phyloP scores from a whole-genome alignment of 2,797 vertebrate species.

The Meda fulgida region DNA sequence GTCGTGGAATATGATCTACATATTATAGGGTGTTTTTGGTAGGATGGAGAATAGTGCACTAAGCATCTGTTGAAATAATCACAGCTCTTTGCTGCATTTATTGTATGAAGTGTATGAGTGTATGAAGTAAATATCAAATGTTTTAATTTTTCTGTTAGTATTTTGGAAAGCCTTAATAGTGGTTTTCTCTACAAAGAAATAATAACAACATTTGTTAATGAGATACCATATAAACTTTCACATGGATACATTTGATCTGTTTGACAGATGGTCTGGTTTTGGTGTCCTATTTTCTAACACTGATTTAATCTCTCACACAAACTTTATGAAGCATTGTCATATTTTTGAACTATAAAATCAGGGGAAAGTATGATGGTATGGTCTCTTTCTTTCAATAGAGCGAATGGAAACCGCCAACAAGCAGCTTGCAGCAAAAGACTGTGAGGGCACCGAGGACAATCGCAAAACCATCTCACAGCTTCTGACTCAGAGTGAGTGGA shows the following conservation, averaged over 20 bases:
- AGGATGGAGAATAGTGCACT: neutral
- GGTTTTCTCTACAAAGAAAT: slow-evolving; percentile 14
- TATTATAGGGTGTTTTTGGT: slow-evolving; percentile 1
- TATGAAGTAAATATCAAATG: neutral
- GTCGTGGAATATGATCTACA: slow-evolving; percentile 19
- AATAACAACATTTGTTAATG: slow-evolving; percentile 12
- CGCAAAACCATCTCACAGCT: slow-evolving; percentile 97
- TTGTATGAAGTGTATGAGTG: too few relatives aligned
- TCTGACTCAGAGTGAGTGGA: slow-evolving; percentile 91
- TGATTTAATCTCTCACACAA: slow-evolving; percentile 19
- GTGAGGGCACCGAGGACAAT: slow-evolving; percentile 94
- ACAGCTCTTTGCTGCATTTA: slow-evolving; percentile 26
- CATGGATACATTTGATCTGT: neutral
- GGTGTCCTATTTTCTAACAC: neutral
- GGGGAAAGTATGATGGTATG: neutral
- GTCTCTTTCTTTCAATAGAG: slow-evolving; percentile 73
- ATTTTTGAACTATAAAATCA: slow-evolving; percentile 1
- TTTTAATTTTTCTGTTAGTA: slow-evolving; percentile 4
- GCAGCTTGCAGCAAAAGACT: slow-evolving; percentile 94
- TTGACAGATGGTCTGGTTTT: slow-evolving; percentile 7
- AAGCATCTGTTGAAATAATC: slow-evolving; percentile 27
- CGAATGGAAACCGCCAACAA: slow-evolving; percentile 98
- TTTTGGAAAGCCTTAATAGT: neutral
- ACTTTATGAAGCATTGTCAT: slow-evolving; percentile 1
- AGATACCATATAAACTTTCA: slow-evolving; percentile 1